These are phyloP conservation scores for Pelmatolapia mariae DNA, from an alignment of 2,113 vertebrate genomes.

Conservation along the genomic window DNA sequence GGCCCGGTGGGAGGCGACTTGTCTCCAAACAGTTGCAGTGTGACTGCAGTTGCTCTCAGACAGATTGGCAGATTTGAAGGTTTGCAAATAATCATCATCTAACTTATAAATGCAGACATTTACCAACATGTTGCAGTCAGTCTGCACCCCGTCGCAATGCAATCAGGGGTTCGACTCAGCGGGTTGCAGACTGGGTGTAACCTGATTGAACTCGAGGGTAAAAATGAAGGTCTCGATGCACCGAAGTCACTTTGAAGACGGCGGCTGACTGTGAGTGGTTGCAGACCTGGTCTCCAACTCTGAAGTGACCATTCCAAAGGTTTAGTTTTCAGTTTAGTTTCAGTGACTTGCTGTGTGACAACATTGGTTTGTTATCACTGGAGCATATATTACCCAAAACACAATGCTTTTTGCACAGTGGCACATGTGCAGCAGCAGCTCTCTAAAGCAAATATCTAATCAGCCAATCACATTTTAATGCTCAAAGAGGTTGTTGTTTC, in stretches of 20 bases:
- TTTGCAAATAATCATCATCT: background rate
- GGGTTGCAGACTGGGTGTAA: background rate
- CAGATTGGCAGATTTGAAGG: background rate
- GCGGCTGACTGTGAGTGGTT: background rate
- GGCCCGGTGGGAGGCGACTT: background rate
- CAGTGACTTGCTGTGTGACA: background rate
- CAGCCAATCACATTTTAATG: background rate
- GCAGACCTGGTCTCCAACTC: background rate
- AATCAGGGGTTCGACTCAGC: background rate
- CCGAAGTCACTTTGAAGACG: background rate
- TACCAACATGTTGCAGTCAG: background rate
- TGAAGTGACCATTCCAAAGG: background rate
- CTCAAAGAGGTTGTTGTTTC: background rate
- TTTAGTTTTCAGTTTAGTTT: background rate
- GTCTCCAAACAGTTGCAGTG: background rate
- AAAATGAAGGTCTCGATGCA: background rate
- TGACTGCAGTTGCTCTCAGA: background rate
- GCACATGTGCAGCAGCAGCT: background rate
- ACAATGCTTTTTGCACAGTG: background rate
- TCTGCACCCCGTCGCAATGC: background rate
- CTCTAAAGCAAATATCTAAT: background rate
- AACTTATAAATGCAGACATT: background rate
- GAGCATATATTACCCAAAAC: background rate
- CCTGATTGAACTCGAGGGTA: background rate
- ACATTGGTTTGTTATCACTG: background rate